A percentile compares a stretch with the other conserved stretches of the same genome.
phyloP scores from a whole-genome alignment of 1,140 invertebrate genomes.

The Drosophila busckii region DNA sequence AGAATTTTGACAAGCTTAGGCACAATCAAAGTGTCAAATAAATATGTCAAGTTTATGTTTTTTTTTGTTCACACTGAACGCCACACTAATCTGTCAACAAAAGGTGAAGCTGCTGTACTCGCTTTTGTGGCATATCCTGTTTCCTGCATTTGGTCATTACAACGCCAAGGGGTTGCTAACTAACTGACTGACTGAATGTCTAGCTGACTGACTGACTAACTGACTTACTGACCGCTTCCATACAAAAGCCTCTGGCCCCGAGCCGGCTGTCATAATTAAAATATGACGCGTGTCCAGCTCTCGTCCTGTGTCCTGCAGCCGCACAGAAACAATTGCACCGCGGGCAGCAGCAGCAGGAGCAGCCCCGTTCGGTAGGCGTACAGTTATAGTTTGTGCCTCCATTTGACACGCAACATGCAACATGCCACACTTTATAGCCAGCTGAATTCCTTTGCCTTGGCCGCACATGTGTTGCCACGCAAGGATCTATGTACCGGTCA shows the following conservation, averaged over 20 bases:
- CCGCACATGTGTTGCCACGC: constrained; percentile 23
- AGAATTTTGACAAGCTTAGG: constrained; percentile 57
- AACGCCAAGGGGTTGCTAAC: constrained; percentile 42
- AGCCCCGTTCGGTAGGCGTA: constrained; percentile 4
- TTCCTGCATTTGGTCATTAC: constrained; percentile 40
- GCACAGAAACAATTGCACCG: constrained; percentile 51
- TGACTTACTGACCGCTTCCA: constrained; percentile 37
- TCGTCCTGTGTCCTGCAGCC: no score
- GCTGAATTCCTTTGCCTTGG: not conserved
- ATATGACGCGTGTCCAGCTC: constrained; percentile 70
- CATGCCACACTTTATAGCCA: constrained; percentile 23
- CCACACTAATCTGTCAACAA: constrained; percentile 75
- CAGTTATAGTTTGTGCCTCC: constrained; percentile 12
- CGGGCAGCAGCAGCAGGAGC: not conserved
- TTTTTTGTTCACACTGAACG: constrained; percentile 26
- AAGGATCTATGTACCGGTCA: constrained; percentile 9
- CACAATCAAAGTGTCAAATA: constrained; percentile 74
- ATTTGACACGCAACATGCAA: constrained; percentile 37
- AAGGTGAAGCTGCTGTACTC: constrained; percentile 25
- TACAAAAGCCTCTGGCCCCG: constrained; percentile 23
- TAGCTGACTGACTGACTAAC: constrained; percentile 28
- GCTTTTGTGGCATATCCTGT: constrained; percentile 48
- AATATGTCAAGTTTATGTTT: constrained; percentile 69
- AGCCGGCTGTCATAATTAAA: constrained; percentile 76
- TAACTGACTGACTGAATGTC: constrained; percentile 21